Evolutionary conservation across 2,113 vertebrate genomes (phyloP).

Genomic region (Scolopax mira): DNA sequence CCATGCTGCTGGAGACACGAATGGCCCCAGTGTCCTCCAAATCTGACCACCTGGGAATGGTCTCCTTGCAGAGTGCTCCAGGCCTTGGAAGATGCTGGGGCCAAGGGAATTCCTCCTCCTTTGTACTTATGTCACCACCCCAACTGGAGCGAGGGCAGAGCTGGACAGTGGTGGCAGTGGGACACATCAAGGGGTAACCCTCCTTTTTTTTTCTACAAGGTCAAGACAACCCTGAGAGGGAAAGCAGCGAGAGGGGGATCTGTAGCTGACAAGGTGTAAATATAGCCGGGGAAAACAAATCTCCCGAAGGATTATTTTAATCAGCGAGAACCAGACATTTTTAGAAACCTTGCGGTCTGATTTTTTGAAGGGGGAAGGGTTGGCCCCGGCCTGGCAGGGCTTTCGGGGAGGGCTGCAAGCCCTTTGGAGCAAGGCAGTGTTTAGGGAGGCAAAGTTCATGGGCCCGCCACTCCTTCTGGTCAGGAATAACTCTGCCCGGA

Average conservation of each 20-base stretch:
- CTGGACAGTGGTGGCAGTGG: rapidly evolving
- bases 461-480: neutral
- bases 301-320: neutral
- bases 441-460: slow-evolving; percentile 38
- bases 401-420: neutral
- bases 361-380: neutral
- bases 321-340: neutral
- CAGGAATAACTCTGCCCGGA: neutral
- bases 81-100: too few relatives aligned
- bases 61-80: neutral
- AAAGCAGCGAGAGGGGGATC: neutral
- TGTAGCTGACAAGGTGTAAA: neutral
- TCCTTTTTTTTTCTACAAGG: neutral
- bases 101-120: neutral
- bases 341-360: neutral
- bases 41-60: rapidly evolving
- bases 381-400: neutral
- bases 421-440: neutral
- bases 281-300: neutral
- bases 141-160: rapidly evolving
- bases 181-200: rapidly evolving
- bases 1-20: rapidly evolving
- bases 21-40: too few relatives aligned
- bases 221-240: neutral
- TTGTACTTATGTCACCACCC: rapidly evolving